A percentile compares a stretch with the other conserved stretches of the same genome.
These are phyloP conservation scores for Brenthis ino DNA, from an alignment of 2,888 invertebrate genomes.

Conservation along the genomic window DNA sequence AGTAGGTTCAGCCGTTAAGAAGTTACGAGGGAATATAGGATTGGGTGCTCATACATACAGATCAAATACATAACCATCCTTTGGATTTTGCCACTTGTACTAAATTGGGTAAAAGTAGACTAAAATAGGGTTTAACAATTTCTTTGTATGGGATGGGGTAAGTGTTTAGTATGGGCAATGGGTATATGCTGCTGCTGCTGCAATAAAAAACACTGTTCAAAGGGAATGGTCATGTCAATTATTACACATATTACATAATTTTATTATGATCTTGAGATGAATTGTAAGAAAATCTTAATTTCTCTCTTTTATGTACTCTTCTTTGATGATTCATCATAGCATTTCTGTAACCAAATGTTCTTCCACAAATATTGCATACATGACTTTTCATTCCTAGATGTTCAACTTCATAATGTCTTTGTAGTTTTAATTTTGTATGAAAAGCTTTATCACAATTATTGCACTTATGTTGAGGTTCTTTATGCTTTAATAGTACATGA, in stretches of 20 bases:
- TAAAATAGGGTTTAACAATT: no score
- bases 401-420: constrained; percentile 55
- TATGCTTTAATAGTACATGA: constrained; percentile 51
- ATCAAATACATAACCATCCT: no score
- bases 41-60: no score
- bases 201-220: no score
- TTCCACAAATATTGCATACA: constrained; percentile 56
- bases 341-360: constrained; percentile 59
- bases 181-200: no score
- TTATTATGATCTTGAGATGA: constrained; percentile 1
- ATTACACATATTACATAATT: background rate
- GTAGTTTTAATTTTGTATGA: constrained; percentile 51
- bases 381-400: constrained; percentile 58
- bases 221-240: no score
- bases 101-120: no score
- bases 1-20: no score
- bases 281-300: constrained; percentile 40
- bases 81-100: no score
- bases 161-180: no score
- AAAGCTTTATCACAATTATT: constrained; percentile 54
- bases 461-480: constrained; percentile 54
- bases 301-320: constrained; percentile 57
- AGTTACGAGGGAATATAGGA: no score
- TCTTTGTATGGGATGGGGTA: no score
- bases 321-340: constrained; percentile 59